A percentile compares a stretch with the other conserved stretches of the same genome.
phyloP scores from a whole-genome alignment of 2,113 vertebrate species.

The Cinclus cinclus region DNA sequence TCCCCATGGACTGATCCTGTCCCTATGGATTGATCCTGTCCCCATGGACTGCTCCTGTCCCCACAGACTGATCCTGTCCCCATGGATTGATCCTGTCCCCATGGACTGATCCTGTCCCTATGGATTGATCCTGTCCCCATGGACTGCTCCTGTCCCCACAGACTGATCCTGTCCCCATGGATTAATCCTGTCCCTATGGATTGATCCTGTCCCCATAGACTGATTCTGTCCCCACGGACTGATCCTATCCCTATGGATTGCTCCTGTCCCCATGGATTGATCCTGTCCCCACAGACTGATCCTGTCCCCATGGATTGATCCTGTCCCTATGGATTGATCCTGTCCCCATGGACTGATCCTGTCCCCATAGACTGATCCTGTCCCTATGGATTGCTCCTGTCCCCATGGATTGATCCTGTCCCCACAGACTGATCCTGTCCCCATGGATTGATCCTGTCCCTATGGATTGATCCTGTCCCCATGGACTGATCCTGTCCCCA shows the following conservation, averaged over 20 bases:
- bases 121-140: accelerated
- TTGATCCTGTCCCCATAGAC: accelerated
- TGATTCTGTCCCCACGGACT: accelerated
- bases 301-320: accelerated
- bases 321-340: accelerated
- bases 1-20: accelerated
- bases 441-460: accelerated
- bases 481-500: not conserved
- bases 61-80: accelerated
- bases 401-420: not conserved
- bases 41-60: accelerated
- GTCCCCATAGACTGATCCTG: accelerated
- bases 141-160: accelerated
- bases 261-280: not conserved
- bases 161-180: not conserved
- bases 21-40: accelerated
- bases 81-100: too few relatives aligned
- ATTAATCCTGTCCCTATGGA: not conserved
- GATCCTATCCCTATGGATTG: too few relatives aligned
- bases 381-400: accelerated
- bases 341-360: accelerated
- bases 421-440: not conserved
- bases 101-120: not conserved
- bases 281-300: accelerated
- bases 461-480: accelerated